Evolutionary conservation across 2,113 vertebrate species (phyloP), one percentile per base, ranked within the genome.

Genomic region (Ophiodon elongatus): DNA sequence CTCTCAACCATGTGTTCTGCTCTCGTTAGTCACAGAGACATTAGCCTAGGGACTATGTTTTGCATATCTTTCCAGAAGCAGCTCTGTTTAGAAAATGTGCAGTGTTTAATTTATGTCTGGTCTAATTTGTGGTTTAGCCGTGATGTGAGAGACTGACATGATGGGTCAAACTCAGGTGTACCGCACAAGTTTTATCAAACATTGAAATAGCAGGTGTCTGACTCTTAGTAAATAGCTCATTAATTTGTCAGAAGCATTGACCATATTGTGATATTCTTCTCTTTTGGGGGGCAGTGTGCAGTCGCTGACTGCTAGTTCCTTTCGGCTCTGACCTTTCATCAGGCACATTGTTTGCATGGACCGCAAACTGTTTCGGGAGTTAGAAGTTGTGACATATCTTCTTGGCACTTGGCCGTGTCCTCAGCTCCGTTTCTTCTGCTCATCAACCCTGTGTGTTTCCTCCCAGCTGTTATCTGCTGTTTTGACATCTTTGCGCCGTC

Each of bases 401-500:
- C 33, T 65, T 14, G 63, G 15, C n/a, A 56, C 8, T 47, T 64
- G 54, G 57, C 31, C 8, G 6, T 47, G 60, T 84, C n/a, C 50
- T 65, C 23, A 37, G 52, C 23, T 73, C 59, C 74, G 45, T 63
- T 72, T 82, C 31, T 64, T 74, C 27, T 68, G 17, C 57, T 76
- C 41, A 68, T n/a, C 25, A 80, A 25, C 62, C 37, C 27, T 43
- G 17, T 54, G 54, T 52, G 76, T 29, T 56, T 35, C 57, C 67
- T 70, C 69, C 41, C 13, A 64, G 17, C 37, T 81, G 43, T 84
- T 85, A 73, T 78, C 73, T 67, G 6, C 52, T 89, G 63, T 77
- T 89, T 78, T 82, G 82, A 87, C 76, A 68, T 77, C 19, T 57
- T 54, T 29, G 8, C 8, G 10, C 68, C 23, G 11, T 65, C n/a